Base-by-base conservation (phyloP, 2,113 vertebrate genomes). In the Ceyx melanurus region DNA sequence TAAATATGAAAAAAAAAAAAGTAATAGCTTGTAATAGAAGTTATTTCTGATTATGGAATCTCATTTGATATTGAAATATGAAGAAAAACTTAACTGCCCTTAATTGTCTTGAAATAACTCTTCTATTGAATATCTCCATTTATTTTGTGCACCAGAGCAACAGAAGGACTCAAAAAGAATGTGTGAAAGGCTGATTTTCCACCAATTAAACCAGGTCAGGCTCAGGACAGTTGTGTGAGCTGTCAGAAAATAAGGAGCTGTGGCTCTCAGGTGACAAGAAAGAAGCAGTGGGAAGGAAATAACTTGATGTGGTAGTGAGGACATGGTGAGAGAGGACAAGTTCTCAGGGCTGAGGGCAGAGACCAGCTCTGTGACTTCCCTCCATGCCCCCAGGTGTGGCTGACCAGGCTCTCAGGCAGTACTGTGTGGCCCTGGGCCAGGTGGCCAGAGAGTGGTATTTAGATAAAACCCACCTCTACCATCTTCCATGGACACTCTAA, bases 41-140 rank as follows among this genome's bases (percentile, higher is more conserved):
- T 70, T 81, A 51, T 65, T 92, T 89, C 84, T 90, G 77, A 89
- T 90, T 62, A 86, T 92, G 45, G 29, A 35, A 72, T 72, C 54
- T 60, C 48, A 57, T 82, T 72, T 95, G 80, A 92, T 65, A 79
- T 2, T 72, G 58, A 88, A 81, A 88, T 65, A 76, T 16, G 65
- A 82, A 70, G 56, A 72, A 88, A 75, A 79, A 61, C 22, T 71
- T 77, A 67, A 61, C 40, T 50, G 66, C 46, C 57, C 62, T 80
- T 80, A 86, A 83, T 57, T 48, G 31, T 31, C 54, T 80, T 46
- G 78, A 61, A 95, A 93, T 6, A 66, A 54, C 18, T 75, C 37
- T 65, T 64, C 28, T 31, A 33, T 28, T 21, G 54, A 94, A 15
- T 66, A 73, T 53, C 29, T 88, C 42, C 65, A 68, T 68, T 81